Conservation (phyloP, 2,797 vertebrate genomes). For the Artibeus jamaicensis region DNA sequence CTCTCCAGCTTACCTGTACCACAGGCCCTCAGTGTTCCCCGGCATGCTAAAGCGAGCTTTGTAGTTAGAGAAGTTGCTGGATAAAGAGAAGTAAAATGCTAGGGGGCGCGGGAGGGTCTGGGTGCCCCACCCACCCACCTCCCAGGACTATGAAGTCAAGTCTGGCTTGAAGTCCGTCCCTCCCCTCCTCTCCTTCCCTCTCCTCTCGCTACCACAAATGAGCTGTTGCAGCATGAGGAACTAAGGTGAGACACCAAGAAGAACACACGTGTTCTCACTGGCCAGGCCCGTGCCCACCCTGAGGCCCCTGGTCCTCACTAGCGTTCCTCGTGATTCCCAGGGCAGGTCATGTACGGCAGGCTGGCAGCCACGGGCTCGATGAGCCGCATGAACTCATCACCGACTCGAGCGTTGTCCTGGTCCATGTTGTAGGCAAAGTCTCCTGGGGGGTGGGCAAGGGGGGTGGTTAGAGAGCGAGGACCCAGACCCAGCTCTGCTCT, state of each 20-base stretch:
- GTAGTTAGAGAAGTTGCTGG: conserved; percentile 95
- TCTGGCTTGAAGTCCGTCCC: not conserved
- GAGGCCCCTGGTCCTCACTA: conserved; percentile 84
- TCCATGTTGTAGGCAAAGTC: conserved; percentile 94
- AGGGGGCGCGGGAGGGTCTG: not conserved
- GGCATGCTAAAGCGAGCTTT: conserved; percentile 93
- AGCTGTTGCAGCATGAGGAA: not conserved
- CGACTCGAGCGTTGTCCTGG: conserved; percentile 89
- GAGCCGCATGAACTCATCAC: conserved; percentile 93
- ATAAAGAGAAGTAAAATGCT: conserved; percentile 1
- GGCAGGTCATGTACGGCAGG: conserved; percentile 93
- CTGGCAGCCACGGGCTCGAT: conserved; percentile 91
- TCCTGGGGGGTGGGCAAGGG: conserved; percentile 79
- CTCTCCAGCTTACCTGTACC: conserved; percentile 89
- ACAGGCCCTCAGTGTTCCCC: conserved; percentile 88
- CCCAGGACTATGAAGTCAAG: not conserved
- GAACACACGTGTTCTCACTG: rapidly evolving
- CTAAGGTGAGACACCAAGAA: not conserved
- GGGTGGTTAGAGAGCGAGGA: not conserved
- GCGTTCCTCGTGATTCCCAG: conserved; percentile 90
- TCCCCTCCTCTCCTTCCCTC: not conserved
- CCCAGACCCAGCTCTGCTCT: not conserved
- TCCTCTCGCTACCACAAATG: not conserved
- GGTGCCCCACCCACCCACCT: rapidly evolving
- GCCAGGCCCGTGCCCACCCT: not conserved